phyloP scores from a whole-genome alignment of 37 sponge, comb jelly and placozoan species.

The Theonella swinhoei region DNA sequence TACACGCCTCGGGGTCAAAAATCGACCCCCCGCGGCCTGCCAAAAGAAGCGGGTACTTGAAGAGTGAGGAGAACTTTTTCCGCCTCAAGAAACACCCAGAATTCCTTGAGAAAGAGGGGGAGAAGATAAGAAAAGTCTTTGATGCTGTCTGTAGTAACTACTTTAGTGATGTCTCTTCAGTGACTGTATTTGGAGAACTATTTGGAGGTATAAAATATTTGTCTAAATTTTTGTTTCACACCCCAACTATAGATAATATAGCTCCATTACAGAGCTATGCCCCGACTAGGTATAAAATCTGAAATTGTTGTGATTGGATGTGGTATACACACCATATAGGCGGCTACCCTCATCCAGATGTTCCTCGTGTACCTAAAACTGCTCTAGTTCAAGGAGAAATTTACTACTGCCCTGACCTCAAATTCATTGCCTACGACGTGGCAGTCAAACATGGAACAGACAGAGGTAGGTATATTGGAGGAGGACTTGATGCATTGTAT shows the following conservation, averaged over 20 bases:
- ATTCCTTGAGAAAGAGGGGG: conserved; percentile 3
- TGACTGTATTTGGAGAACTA: conserved; percentile 55
- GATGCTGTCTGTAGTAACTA: background rate
- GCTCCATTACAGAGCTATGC: no score
- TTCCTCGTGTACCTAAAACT: background rate
- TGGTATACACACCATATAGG: conserved; percentile 13
- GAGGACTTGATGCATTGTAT: no score
- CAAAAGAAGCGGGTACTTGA: conserved; percentile 17
- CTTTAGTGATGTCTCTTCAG: background rate
- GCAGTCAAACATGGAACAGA: conserved; percentile 9
- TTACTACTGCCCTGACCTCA: conserved; percentile 42
- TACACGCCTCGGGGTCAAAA: background rate
- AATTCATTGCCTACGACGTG: conserved; percentile 50
- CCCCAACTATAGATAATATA: no score
- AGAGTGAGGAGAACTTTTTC: conserved; percentile 39
- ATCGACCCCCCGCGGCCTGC: conserved; percentile 10
- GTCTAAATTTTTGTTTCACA: background rate
- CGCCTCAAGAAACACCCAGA: conserved; percentile 16
- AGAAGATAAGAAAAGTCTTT: conserved; percentile 20
- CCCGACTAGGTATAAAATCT: no score
- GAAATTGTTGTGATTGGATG: background rate
- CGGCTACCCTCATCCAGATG: conserved; percentile 40
- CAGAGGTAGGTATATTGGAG: conserved; percentile 1
- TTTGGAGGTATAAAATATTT: conserved; percentile 45
- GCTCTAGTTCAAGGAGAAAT: conserved; percentile 38